Conservation (phyloP, 2,113 vertebrate genomes). For the Bostrychus sinensis region DNA sequence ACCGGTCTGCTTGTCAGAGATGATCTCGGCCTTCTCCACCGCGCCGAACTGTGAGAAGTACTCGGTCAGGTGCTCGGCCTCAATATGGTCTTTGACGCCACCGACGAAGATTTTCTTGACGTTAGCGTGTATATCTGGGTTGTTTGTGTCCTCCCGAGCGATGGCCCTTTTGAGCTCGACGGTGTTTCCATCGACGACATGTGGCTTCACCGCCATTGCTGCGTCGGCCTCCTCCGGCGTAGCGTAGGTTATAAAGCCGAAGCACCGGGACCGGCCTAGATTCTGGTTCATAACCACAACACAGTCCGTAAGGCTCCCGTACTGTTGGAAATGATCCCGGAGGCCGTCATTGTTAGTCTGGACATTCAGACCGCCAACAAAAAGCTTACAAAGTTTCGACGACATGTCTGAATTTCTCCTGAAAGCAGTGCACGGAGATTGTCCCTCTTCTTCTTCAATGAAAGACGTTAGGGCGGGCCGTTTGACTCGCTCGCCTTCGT, state of each 20-base stretch:
- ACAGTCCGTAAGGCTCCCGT: constrained; percentile 78
- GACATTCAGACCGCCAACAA: constrained; percentile 94
- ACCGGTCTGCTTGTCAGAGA: constrained; percentile 93
- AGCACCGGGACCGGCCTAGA: constrained; percentile 86
- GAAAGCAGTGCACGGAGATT: constrained; percentile 27
- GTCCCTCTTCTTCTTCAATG: constrained; percentile 76
- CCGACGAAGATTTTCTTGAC: constrained; percentile 99
- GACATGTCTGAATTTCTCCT: constrained; percentile 82
- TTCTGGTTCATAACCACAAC: constrained; percentile 74
- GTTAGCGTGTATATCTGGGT: constrained; percentile 92
- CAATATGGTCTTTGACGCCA: constrained; percentile 92
- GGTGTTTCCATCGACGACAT: constrained; percentile 91
- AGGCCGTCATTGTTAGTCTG: constrained; percentile 93
- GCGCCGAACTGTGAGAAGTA: constrained; percentile 93
- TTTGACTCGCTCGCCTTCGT: constrained; percentile 17
- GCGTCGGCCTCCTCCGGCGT: constrained; percentile 91
- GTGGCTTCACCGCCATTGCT: constrained; percentile 93
- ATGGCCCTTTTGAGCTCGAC: constrained; percentile 94
- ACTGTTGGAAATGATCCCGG: constrained; percentile 91
- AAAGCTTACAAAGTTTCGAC: constrained; percentile 94
- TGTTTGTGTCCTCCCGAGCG: constrained; percentile 90
- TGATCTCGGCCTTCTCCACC: constrained; percentile 95
- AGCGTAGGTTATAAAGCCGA: constrained; percentile 95
- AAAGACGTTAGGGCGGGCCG: constrained; percentile 50
- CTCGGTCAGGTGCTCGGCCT: constrained; percentile 86